These are phyloP conservation scores for Cliona cf. orientalis DNA, from an alignment of 37 sponge, comb jelly and placozoan genomes.

Conservation along the genomic window DNA sequence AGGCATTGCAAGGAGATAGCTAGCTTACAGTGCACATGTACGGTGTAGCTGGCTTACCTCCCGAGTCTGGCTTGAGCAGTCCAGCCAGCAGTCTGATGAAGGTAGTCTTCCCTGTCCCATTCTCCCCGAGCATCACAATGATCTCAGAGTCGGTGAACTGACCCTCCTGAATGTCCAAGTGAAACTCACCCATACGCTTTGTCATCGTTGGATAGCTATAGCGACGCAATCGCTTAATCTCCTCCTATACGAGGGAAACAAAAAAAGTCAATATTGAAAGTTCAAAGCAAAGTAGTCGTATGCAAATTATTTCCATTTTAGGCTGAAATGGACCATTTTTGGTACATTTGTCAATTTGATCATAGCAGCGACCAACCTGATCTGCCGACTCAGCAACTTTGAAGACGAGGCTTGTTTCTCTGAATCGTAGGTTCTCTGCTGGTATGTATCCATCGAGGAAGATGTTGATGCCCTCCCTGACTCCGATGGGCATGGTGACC, in stretches of 20 bases:
- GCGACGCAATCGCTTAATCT: conserved; percentile 80
- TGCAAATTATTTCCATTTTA: background rate
- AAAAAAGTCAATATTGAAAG: background rate
- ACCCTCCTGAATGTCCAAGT: conserved; percentile 69
- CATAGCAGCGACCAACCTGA: conserved; percentile 35
- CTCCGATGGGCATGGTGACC: conserved; percentile 97
- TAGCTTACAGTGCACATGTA: too few relatives aligned
- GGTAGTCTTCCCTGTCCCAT: conserved; percentile 99
- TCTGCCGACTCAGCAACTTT: conserved; percentile 97
- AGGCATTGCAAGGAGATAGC: too few relatives aligned
- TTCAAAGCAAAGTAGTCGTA: background rate
- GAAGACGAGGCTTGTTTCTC: conserved; percentile 91
- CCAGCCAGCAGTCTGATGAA: conserved; percentile 98
- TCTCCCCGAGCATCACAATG: conserved; percentile 99
- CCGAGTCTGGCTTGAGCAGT: conserved; percentile 86
- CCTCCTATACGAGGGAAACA: conserved; percentile 55
- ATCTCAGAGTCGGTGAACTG: conserved; percentile 99
- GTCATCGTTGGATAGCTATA: conserved; percentile 93
- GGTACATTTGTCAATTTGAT: background rate
- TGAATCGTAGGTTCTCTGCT: conserved; percentile 96
- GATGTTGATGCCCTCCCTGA: conserved; percentile 98
- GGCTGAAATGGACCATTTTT: background rate
- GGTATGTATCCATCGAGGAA: conserved; percentile 99
- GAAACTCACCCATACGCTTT: conserved; percentile 77
- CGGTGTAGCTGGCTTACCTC: too few relatives aligned